These are phyloP conservation scores for Acrobasis repandana DNA, from an alignment of 2,888 invertebrate species.

Conservation along the genomic window DNA sequence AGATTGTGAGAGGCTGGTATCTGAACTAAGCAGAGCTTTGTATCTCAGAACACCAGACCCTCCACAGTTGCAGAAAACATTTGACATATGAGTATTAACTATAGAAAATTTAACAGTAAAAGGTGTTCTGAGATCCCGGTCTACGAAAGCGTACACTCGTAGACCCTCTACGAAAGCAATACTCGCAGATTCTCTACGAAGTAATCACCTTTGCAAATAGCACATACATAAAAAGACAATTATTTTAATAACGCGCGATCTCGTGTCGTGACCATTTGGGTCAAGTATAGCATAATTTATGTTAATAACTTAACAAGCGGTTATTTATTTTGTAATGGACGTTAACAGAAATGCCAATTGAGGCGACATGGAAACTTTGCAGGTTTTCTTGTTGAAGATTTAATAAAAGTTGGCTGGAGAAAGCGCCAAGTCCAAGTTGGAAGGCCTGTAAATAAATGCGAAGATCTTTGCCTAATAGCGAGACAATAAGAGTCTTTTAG, in stretches of 20 bases:
- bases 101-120: too few relatives aligned
- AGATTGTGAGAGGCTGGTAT: too few relatives aligned
- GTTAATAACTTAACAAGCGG: conserved; percentile 33
- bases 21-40: too few relatives aligned
- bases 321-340: conserved; percentile 32
- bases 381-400: neutral
- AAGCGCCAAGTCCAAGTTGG: too few relatives aligned
- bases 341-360: neutral
- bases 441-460: too few relatives aligned
- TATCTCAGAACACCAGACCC: too few relatives aligned
- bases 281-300: conserved; percentile 35
- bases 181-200: neutral
- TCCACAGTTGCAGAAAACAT: too few relatives aligned
- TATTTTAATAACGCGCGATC: conserved; percentile 24
- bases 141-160: conserved; percentile 6
- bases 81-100: too few relatives aligned
- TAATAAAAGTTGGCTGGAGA: neutral
- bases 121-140: neutral
- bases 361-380: neutral
- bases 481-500: too few relatives aligned
- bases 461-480: too few relatives aligned
- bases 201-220: neutral
- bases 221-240: conserved; percentile 25
- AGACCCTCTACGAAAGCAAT: neutral
- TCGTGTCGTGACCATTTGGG: conserved; percentile 26